Base-by-base conservation (phyloP, 2,888 invertebrate species). In the Limenitis camilla region DNA sequence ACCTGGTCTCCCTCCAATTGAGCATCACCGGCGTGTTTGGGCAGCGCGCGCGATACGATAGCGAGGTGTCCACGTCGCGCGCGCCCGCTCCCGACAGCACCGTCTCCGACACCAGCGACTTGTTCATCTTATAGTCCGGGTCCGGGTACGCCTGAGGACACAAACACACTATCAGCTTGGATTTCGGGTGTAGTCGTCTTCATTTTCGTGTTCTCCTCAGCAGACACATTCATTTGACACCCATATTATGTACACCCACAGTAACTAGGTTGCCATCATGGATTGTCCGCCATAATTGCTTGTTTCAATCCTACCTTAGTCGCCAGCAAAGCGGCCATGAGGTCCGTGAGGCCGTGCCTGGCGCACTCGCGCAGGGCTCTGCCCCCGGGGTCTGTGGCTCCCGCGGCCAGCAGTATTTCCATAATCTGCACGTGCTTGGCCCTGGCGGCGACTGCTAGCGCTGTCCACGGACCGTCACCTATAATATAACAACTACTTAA, bases 81-180 rank as follows among this genome's bases (percentile, higher is more conserved):
- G 89, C 86, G 9, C 83, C 81, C 62, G 86, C 74, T 60, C 91
- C 88, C 19, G 89, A 87, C 61, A 86, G 75, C 60, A 91, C 88
- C 19, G 89, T 87, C 65, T 92, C 91, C 0, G 92, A 92, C 79
- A 97, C 91, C 1, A 92, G 91, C 61, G 94, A 93, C 74, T 96
- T 96, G 81, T 98, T 97, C 43, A 99, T 92, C 79, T 96, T 95
- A 78, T 93, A 94, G 69, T 98, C 98, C 0, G 95, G 94, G 80
- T 99, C 99, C 0, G 95, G 92, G 77, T 95, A 93, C 0, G 96
- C 95, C 90, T 91, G 74, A 0, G 11, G 5, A 39, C 19, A n/a
- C n/a, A 19, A 3, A 19, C 19, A 19, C 19, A 19, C 19, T 2
- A 19, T 19, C 19, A 19, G 19, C 1, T 19, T 19, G 19, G 3